Base-by-base conservation (phyloP, 2,113 vertebrate species). In the Eptatretus burgeri region DNA sequence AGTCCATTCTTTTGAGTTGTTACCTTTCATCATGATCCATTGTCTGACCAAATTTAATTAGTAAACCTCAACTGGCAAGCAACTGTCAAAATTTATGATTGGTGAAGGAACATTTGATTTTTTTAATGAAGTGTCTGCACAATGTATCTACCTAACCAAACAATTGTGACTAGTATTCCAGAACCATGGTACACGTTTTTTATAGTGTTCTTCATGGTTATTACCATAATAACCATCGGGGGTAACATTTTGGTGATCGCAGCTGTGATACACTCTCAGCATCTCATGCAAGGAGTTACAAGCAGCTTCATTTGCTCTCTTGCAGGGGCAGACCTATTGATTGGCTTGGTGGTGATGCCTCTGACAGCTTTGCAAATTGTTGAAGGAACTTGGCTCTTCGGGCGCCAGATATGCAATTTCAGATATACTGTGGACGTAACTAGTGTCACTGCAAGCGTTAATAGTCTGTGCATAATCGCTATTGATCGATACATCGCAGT, bases 401-500 rank as follows among this genome's bases (percentile, higher is more conserved):
- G 91, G 62, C 82, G 82, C n/a, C 83, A 87, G 69, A 81, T 95
- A 68, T 98, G 91, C 66, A 88, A 95, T 72, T 81, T 94, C 68
- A 95, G 91, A 88, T 93, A 83, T 51, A 89, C 91, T 1, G 70
- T 87, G 74, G 91, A 98, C 10, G 87, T 98, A 16, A 78, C 94
- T 27, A 95, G 91, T 20, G 89, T 95, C 71, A 98, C 91, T 1
- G 91, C 91, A 71, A 95, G 89, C 77, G 95, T 98, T 62, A 86
- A 94, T 74, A 95, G 87, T 64, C 72, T 98, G 74, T 98, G 91
- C 71, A 84, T 98, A 68, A 98, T 98, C 63, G 87, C 91, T 68
- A 82, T 98, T 64, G 91, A 98, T 80, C 76, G 91, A 70, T 98
- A 94, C 74, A 78, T 95, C 67, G 91, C 91, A 75, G 87, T 98